These are phyloP conservation scores for Rhopalosiphum nymphaeae DNA, from an alignment of 2,888 invertebrate species.

Conservation along the genomic window DNA sequence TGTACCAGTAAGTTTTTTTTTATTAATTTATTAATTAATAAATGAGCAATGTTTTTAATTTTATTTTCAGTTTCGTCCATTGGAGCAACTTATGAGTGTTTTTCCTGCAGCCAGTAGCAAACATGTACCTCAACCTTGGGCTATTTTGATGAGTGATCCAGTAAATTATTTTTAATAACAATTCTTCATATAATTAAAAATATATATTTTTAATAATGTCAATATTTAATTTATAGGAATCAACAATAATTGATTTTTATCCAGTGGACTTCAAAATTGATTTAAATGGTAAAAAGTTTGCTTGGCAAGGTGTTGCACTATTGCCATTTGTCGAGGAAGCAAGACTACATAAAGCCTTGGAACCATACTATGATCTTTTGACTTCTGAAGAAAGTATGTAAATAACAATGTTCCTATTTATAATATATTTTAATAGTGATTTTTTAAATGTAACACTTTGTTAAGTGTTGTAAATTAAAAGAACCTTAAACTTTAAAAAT, in stretches of 20 bases:
- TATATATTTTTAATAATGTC: not conserved
- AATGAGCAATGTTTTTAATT: not conserved
- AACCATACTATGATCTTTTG: constrained; percentile 83
- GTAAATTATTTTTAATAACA: constrained; percentile 73
- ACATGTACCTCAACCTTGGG: constrained; percentile 96
- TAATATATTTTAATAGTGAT: not conserved
- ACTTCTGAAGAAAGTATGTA: constrained; percentile 80
- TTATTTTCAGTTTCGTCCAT: constrained; percentile 84
- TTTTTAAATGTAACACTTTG: not conserved
- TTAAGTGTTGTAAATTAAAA: not conserved
- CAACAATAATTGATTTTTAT: constrained; percentile 96
- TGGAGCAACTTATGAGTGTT: constrained; percentile 99
- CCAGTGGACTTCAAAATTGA: constrained; percentile 98
- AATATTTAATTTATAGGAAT: constrained; percentile 52
- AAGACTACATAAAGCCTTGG: constrained; percentile 85
- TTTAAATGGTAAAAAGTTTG: constrained; percentile 98
- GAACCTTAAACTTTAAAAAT: not conserved
- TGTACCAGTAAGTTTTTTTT: constrained; percentile 79
- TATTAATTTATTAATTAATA: constrained; percentile 62
- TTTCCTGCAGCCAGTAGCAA: constrained; percentile 97
- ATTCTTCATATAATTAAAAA: not conserved
- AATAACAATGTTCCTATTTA: not conserved
- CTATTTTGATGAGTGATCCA: constrained; percentile 90
- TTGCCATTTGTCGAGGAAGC: constrained; percentile 97
- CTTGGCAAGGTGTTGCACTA: constrained; percentile 99